Conservation (phyloP, 2,888 invertebrate genomes). For the Drosophila tanythrix region DNA sequence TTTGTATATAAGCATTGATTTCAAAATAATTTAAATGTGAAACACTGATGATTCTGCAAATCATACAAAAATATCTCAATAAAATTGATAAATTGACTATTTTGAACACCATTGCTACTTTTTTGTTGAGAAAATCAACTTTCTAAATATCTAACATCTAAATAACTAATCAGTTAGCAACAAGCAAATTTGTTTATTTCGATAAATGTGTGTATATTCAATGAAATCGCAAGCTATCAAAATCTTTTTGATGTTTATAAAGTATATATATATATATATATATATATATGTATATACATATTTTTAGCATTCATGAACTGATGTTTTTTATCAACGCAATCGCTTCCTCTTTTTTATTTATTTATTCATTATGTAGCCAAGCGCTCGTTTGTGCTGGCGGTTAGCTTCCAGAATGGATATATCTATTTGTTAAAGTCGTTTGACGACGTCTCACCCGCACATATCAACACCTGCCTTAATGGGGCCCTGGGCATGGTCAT, state of each 20-base stretch:
- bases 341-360: background rate
- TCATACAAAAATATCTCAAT: background rate
- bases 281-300: background rate
- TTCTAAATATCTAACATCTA: background rate
- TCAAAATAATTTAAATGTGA: background rate
- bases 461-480: slow-evolving; percentile 91
- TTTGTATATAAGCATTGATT: background rate
- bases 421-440: slow-evolving; percentile 95
- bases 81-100: background rate
- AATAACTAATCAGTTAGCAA: background rate
- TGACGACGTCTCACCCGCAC: slow-evolving; percentile 96
- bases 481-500: slow-evolving; percentile 92
- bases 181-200: background rate
- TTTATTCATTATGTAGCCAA: slow-evolving; percentile 85
- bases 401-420: slow-evolving; percentile 95
- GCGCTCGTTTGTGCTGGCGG: slow-evolving; percentile 92
- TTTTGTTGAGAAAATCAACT: background rate
- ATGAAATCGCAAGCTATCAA: background rate
- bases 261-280: background rate
- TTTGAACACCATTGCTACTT: too few relatives aligned
- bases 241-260: background rate
- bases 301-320: background rate
- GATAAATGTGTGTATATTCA: background rate
- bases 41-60: background rate
- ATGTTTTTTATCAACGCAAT: background rate